A percentile compares a stretch with the other conserved stretches of the same genome.
These are phyloP conservation scores for Gymnoscopelus microlampas DNA, from an alignment of 2,797 vertebrate species.

Conservation along the genomic window DNA sequence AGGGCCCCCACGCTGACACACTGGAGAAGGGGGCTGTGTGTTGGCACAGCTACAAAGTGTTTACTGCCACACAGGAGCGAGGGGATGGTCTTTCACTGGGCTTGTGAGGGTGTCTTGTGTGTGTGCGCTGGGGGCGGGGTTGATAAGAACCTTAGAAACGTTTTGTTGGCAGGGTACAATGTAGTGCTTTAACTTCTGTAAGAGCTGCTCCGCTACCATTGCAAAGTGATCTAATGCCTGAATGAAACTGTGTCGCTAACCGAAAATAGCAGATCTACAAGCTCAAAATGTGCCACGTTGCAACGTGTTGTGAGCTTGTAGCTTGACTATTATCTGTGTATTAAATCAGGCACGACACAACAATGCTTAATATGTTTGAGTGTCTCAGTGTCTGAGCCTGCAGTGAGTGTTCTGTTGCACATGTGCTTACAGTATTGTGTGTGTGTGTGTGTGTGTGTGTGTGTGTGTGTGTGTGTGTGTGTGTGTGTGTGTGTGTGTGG, in stretches of 20 bases:
- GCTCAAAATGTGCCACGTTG: too few species aligned
- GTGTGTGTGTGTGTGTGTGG: constrained; percentile 1
- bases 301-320: too few species aligned
- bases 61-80: constrained; percentile 51
- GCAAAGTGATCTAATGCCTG: constrained; percentile 27
- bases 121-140: background rate
- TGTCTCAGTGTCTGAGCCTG: too few species aligned
- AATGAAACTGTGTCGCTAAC: too few species aligned
- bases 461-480: background rate
- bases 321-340: too few species aligned
- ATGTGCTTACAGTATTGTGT: constrained; percentile 2
- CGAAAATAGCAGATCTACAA: too few species aligned
- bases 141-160: constrained; percentile 35
- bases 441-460: background rate
- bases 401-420: too few species aligned
- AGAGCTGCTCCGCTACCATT: constrained; percentile 48
- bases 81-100: constrained; percentile 40
- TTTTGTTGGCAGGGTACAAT: constrained; percentile 59
- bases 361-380: too few species aligned
- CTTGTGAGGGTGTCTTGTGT: constrained; percentile 27
- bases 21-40: constrained; percentile 48
- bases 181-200: constrained; percentile 56
- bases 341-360: too few species aligned
- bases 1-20: constrained; percentile 35
- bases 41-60: constrained; percentile 63